Percentiles rank a stretch among this genome's conserved stretches.
These are phyloP conservation scores for Phaethon lepturus DNA, from an alignment of 2,113 vertebrate genomes.

Conservation along the genomic window DNA sequence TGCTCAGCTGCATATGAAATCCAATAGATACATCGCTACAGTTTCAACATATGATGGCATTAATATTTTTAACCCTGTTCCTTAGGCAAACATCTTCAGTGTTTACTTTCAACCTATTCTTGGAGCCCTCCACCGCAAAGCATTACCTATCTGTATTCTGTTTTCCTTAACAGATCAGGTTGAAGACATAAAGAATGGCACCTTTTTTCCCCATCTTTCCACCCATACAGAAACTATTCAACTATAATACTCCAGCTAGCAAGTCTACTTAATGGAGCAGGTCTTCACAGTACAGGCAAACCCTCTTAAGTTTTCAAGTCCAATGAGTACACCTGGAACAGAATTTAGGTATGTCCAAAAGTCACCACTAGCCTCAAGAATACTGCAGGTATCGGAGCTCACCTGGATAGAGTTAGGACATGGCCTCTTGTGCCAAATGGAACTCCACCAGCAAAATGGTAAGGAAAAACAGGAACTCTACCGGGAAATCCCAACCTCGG, in stretches of 20 bases:
- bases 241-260: neutral
- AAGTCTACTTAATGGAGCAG: neutral
- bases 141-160: slow-evolving; percentile 22
- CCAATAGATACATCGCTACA: neutral
- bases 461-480: neutral
- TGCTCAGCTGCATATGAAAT: neutral
- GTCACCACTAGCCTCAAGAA: neutral
- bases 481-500: neutral
- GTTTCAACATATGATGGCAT: neutral
- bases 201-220: neutral
- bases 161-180: slow-evolving; percentile 49
- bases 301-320: neutral
- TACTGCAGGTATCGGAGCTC: neutral
- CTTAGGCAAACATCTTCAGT: neutral
- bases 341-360: neutral
- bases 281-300: neutral
- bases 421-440: neutral
- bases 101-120: slow-evolving; percentile 38
- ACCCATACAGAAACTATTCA: neutral
- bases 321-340: neutral
- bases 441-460: neutral
- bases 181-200: slow-evolving; percentile 13
- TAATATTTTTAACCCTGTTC: slow-evolving; percentile 30
- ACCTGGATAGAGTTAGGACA: neutral
- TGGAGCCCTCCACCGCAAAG: slow-evolving; percentile 26